These are phyloP conservation scores for Macaria notata DNA, from an alignment of 2,888 invertebrate genomes.

Conservation along the genomic window DNA sequence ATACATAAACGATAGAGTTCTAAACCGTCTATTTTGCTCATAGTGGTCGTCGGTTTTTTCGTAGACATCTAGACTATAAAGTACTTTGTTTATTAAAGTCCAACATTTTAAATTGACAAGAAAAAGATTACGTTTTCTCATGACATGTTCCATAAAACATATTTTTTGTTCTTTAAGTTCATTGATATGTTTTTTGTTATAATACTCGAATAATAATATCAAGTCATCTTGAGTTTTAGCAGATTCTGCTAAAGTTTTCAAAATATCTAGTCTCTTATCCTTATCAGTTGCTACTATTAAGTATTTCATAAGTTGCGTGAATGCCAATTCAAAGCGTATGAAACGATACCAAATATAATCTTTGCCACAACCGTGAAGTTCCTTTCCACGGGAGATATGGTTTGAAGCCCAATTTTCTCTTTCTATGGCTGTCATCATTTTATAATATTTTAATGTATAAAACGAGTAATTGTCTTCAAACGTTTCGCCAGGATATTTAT, in stretches of 20 bases:
- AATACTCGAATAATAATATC: slow-evolving; percentile 41
- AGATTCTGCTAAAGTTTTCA: slow-evolving; percentile 35
- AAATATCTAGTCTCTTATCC: slow-evolving; percentile 18
- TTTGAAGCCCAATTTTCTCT: slow-evolving; percentile 40
- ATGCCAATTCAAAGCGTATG: slow-evolving; percentile 40
- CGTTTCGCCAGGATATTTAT: slow-evolving; percentile 37
- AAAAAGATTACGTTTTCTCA: slow-evolving; percentile 13
- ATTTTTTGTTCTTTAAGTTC: slow-evolving; percentile 15
- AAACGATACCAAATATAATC: slow-evolving; percentile 47
- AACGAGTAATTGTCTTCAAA: slow-evolving; percentile 40
- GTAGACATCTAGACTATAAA: slow-evolving; percentile 19
- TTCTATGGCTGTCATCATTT: slow-evolving; percentile 36
- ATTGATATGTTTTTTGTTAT: slow-evolving; percentile 36
- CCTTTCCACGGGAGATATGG: slow-evolving; percentile 20
- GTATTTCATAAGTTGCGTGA: slow-evolving; percentile 23
- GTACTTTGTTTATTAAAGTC: slow-evolving; percentile 21
- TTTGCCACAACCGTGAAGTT: slow-evolving; percentile 38
- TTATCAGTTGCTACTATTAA: slow-evolving; percentile 11
- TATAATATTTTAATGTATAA: slow-evolving; percentile 27
- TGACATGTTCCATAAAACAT: slow-evolving; percentile 14
- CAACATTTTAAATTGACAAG: slow-evolving; percentile 21
- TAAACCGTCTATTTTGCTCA: background rate
- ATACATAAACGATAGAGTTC: slow-evolving; percentile 17
- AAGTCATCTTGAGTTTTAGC: slow-evolving; percentile 39
- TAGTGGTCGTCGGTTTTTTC: background rate